Evolutionary conservation across 2,888 invertebrate species (phyloP).

Genomic region (Syrphus vitripennis): DNA sequence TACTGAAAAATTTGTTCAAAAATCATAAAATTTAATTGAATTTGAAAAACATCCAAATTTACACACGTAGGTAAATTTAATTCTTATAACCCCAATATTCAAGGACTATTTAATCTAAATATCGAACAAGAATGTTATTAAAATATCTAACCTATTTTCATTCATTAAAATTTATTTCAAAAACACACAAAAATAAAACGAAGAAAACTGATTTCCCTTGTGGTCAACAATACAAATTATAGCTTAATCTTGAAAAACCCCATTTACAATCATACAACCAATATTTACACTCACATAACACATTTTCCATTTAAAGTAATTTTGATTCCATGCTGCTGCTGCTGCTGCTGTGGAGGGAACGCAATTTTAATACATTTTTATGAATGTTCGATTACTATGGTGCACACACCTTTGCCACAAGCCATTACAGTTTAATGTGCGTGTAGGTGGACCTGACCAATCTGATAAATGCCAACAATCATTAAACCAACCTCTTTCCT

Average conservation of each 20-base stretch:
- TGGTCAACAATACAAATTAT: neutral
- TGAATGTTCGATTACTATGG: slow-evolving; percentile 19
- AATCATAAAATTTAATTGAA: too few relatives aligned
- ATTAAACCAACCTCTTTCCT: slow-evolving; percentile 49
- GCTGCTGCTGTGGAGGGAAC: too few relatives aligned
- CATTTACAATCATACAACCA: neutral
- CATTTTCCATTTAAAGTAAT: slow-evolving; percentile 24
- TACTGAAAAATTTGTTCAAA: too few relatives aligned
- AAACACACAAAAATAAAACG: neutral
- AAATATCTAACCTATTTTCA: neutral
- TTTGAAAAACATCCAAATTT: too few relatives aligned
- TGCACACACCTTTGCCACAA: slow-evolving; percentile 57
- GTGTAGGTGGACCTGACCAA: slow-evolving; percentile 58
- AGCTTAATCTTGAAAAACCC: neutral
- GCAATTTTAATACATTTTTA: slow-evolving; percentile 32
- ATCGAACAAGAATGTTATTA: neutral
- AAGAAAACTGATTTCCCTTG: neutral
- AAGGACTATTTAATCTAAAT: neutral
- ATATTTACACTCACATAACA: neutral
- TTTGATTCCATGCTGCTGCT: slow-evolving; percentile 13
- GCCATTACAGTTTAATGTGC: slow-evolving; percentile 55
- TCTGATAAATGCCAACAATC: slow-evolving; percentile 68
- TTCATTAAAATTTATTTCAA: neutral
- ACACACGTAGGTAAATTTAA: too few relatives aligned
- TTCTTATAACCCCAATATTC: neutral